These are phyloP conservation scores for Diuraphis noxia DNA, from an alignment of 1,140 invertebrate genomes.

Conservation along the genomic window DNA sequence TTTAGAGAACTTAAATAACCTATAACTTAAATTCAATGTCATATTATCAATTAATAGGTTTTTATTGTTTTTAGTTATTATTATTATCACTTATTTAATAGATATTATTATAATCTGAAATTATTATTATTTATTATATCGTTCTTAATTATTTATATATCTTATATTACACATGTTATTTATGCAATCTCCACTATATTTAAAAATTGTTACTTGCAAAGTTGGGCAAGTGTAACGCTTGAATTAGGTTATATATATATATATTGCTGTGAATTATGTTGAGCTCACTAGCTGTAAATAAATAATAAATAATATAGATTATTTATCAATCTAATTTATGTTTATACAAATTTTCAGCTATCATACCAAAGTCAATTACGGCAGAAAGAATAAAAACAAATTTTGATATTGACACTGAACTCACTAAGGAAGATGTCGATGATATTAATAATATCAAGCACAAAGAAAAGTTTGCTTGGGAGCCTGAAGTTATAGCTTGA, in stretches of 20 bases:
- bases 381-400: slow-evolving; percentile 69
- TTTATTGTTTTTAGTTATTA: not conserved
- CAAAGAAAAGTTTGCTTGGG: slow-evolving; percentile 73
- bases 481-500: slow-evolving; percentile 63
- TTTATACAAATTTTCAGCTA: slow-evolving; percentile 61
- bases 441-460: slow-evolving; percentile 64
- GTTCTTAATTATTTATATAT: too few relatives aligned
- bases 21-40: slow-evolving; percentile 56
- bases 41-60: not conserved
- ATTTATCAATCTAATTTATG: not conserved
- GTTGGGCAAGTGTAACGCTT: too few relatives aligned
- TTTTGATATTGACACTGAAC: slow-evolving; percentile 68
- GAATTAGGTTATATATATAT: too few relatives aligned
- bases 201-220: too few relatives aligned
- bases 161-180: too few relatives aligned
- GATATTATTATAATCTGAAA: too few relatives aligned
- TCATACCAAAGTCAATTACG: slow-evolving; percentile 73
- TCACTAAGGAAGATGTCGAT: slow-evolving; percentile 66
- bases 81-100: too few relatives aligned
- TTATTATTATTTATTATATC: too few relatives aligned
- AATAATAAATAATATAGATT: too few relatives aligned
- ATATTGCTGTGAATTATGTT: too few relatives aligned
- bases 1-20: not conserved
- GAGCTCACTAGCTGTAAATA: too few relatives aligned
- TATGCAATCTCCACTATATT: too few relatives aligned